Percentiles rank a stretch among this genome's conserved stretches.
These are phyloP conservation scores for Homalodisca vitripennis DNA, from an alignment of 1,140 invertebrate species.

Conservation along the genomic window DNA sequence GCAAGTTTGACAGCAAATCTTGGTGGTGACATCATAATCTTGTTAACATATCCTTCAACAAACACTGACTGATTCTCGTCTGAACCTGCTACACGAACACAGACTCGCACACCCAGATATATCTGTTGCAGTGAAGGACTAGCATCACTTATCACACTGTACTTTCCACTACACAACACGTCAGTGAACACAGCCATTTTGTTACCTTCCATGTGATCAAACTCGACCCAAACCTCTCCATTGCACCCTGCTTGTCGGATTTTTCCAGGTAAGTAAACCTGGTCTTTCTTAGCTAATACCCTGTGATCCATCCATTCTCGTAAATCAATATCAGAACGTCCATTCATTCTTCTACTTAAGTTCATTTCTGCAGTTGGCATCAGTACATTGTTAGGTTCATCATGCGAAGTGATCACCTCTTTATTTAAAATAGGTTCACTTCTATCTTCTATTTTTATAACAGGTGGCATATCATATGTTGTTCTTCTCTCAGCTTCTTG, in stretches of 20 bases:
- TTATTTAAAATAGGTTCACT: conserved; percentile 31
- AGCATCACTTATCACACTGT: conserved; percentile 90
- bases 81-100: conserved; percentile 52
- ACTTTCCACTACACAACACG: conserved; percentile 60
- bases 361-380: conserved; percentile 15
- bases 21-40: conserved; percentile 69
- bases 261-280: conserved; percentile 80
- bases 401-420: neutral
- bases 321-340: conserved; percentile 64
- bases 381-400: neutral
- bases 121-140: conserved; percentile 81
- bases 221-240: conserved; percentile 67
- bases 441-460: conserved; percentile 29
- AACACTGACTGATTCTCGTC: neutral
- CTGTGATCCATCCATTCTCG: conserved; percentile 89
- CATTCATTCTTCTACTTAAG: conserved; percentile 19
- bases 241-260: conserved; percentile 57
- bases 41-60: conserved; percentile 81
- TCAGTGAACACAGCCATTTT: conserved; percentile 58
- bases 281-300: conserved; percentile 80
- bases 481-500: conserved; percentile 5
- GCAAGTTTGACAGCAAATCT: conserved; percentile 76
- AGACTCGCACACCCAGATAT: conserved; percentile 62
- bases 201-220: conserved; percentile 58
- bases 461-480: conserved; percentile 25